These are phyloP conservation scores for Drosophila antonietae DNA, from an alignment of 2,888 invertebrate species.

Conservation along the genomic window DNA sequence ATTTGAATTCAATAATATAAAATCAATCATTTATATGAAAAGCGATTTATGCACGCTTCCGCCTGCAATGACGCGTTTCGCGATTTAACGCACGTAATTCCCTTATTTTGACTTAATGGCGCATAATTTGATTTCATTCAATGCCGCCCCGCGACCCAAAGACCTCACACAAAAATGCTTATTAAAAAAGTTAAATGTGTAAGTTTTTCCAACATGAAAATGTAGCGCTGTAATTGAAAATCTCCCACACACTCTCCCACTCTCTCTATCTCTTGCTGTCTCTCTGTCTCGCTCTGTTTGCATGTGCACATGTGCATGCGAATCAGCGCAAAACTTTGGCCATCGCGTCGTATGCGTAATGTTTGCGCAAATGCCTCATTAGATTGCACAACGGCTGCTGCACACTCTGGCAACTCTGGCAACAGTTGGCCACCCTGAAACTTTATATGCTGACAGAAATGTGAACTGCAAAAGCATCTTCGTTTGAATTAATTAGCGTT, in stretches of 20 bases:
- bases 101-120: constrained; percentile 48
- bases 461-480: constrained; percentile 3
- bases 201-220: constrained; percentile 8
- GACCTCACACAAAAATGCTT: constrained; percentile 28
- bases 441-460: constrained; percentile 3
- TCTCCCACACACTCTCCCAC: constrained; percentile 1
- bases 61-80: not conserved
- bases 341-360: constrained; percentile 45
- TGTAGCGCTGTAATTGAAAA: constrained; percentile 31
- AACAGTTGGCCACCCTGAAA: constrained; percentile 28
- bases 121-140: constrained; percentile 46
- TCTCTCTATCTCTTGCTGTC: not conserved
- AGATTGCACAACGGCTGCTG: constrained; percentile 10
- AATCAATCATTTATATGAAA: constrained; percentile 63
- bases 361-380: constrained; percentile 33
- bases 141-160: not conserved
- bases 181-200: constrained; percentile 44
- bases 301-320: constrained; percentile 4
- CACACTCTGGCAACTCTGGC: constrained; percentile 1
- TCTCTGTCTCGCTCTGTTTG: not conserved
- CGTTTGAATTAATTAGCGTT: constrained; percentile 37
- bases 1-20: constrained; percentile 56
- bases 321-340: constrained; percentile 26
- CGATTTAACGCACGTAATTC: constrained; percentile 52
- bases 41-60: constrained; percentile 54